Evolutionary conservation across 1,140 invertebrate species (phyloP).

Genomic region (Bombyx mandarina): DNA sequence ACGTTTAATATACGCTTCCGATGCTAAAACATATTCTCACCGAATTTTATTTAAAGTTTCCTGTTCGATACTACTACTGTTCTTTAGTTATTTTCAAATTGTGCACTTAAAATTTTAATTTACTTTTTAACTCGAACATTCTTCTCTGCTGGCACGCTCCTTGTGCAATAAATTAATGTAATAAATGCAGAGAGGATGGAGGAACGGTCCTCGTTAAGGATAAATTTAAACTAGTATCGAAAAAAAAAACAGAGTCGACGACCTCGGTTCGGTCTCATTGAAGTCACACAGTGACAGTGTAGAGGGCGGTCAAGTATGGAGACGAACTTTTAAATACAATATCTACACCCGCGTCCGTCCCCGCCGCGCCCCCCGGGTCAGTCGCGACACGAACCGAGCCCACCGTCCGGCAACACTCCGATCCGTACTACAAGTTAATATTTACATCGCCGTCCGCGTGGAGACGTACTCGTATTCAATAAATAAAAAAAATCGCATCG

Average conservation of each 20-base stretch:
- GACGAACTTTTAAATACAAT: too few species aligned
- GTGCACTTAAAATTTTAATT: too few species aligned
- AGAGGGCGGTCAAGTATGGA: too few species aligned
- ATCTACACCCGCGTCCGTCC: not conserved
- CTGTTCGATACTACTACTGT: too few species aligned
- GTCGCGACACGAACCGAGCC: conserved; percentile 1
- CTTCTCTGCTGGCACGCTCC: not conserved
- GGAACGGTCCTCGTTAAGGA: not conserved
- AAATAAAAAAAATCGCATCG: conserved; percentile 28
- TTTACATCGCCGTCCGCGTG: conserved; percentile 6
- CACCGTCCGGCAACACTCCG: not conserved
- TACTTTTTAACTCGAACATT: not conserved
- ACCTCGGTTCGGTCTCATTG: too few species aligned
- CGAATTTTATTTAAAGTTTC: too few species aligned
- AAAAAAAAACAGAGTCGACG: too few species aligned
- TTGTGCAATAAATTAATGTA: conserved; percentile 9
- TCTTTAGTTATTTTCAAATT: too few species aligned
- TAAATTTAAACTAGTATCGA: too few species aligned
- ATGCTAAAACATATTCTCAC: not conserved
- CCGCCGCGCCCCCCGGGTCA: conserved; percentile 2
- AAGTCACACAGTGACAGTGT: too few species aligned
- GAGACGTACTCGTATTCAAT: conserved; percentile 28
- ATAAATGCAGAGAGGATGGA: conserved; percentile 25
- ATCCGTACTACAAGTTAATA: not conserved
- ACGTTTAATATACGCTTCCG: conserved; percentile 23